Base-by-base conservation (phyloP, 2,888 invertebrate species). In the Sarcophaga rosellei region DNA sequence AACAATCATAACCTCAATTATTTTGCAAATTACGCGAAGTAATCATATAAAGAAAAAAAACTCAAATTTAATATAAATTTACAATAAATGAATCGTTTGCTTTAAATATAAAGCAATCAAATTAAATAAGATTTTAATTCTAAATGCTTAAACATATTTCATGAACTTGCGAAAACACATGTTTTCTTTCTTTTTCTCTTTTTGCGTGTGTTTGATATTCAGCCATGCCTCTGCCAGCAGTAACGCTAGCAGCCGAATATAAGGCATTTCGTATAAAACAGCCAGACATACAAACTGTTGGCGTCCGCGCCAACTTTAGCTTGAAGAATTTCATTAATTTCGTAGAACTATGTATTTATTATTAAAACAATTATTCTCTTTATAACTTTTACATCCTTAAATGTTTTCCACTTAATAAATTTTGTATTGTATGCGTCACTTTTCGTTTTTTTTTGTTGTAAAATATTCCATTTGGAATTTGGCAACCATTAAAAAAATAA, bases 291-390 rank as follows among this genome's bases (percentile, higher is more conserved):
- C 12, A 53, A 53, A 53, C 17, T 53, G 15, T 53, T 53, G 17
- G 53, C 77, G 74, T 83, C 68, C 76, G 72, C 83, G 65, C 77
- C 73, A 83, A 77, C 82, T 63, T 85, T 78, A 6, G 25, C 15
- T 63, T 47, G 2, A 53, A 1, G 17, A 11, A 63, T 23, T n/a
- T 53, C 35, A 47, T 17, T 17, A 47, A 57, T 44, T 73, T 77
- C n/a, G 17, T 45, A 53, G 17, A 12, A 15, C 17, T 53, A 15
- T n/a, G n/a, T n/a, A n/a, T 53, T 53, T 53, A 53, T 53, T 15
- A 17, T 53, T 53, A 53, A 12, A 53, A 53, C 12, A 53, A 53
- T 35, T 35, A 35, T 35, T 35, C 8, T 10, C 8, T 35, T 35
- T 35, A 35, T 35, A 53, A 53, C 17, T 53, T 53, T 53, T 15